Conservation (phyloP, 2,113 vertebrate species). For the Atlantisia rogersi region DNA sequence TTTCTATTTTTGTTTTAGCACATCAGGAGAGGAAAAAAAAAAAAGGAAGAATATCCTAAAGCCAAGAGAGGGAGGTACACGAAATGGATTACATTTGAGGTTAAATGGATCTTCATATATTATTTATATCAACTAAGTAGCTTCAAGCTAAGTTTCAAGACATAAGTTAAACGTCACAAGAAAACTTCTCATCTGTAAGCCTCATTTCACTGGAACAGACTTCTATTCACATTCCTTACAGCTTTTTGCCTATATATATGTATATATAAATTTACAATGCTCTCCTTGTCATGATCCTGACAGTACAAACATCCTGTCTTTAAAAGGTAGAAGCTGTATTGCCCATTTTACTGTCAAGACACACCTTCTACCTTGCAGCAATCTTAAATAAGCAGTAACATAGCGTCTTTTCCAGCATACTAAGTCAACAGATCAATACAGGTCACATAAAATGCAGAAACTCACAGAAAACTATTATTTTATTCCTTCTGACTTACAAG, state of each 20-base stretch:
- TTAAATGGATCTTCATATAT: neutral
- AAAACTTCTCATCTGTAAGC: neutral
- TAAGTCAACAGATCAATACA: neutral
- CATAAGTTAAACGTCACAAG: neutral
- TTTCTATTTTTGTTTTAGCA: slow-evolving; percentile 26
- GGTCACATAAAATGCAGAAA: neutral
- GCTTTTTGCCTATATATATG: neutral
- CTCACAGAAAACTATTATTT: neutral
- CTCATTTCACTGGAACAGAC: neutral
- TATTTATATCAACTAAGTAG: neutral
- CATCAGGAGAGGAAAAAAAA: neutral
- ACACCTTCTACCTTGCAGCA: neutral
- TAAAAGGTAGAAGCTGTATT: neutral
- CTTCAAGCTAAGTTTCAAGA: neutral
- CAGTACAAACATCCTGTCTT: neutral
- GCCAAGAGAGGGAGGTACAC: neutral
- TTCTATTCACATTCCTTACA: neutral
- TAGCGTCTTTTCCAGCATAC: neutral
- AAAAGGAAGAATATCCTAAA: neutral
- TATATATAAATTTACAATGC: neutral
- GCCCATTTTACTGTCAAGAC: neutral
- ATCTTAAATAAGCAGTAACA: neutral
- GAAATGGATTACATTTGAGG: neutral
- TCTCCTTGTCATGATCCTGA: neutral
- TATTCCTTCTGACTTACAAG: neutral